phyloP scores from a whole-genome alignment of 2,113 vertebrate species.

The Triplophysa tibetana region DNA sequence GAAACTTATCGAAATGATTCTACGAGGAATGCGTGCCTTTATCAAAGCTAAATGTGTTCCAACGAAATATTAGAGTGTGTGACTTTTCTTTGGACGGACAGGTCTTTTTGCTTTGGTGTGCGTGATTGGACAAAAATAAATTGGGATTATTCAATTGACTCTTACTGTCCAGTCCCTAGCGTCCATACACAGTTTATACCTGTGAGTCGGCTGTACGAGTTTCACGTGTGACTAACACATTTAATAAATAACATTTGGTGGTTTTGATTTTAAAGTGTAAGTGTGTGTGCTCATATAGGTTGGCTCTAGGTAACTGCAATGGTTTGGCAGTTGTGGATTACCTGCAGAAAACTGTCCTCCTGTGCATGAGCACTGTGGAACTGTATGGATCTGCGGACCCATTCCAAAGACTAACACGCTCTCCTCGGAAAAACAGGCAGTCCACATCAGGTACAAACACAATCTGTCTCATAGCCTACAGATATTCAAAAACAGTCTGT shows the following conservation, averaged over 20 bases:
- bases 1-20: too few relatives aligned
- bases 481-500: conserved; percentile 2
- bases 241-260: background rate
- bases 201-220: background rate
- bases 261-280: conserved; percentile 28
- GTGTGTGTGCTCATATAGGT: conserved; percentile 68
- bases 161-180: too few relatives aligned
- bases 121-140: too few relatives aligned
- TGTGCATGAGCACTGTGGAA: conserved; percentile 91
- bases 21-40: too few relatives aligned
- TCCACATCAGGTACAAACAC: conserved; percentile 88
- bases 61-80: too few relatives aligned
- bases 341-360: conserved; percentile 89
- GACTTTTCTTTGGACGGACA: too few relatives aligned
- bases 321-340: conserved; percentile 94
- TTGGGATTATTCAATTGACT: too few relatives aligned
- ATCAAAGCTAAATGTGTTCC: too few relatives aligned
- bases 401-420: conserved; percentile 90
- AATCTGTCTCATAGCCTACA: conserved; percentile 27
- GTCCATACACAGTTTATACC: too few relatives aligned
- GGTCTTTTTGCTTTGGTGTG: too few relatives aligned
- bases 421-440: conserved; percentile 93
- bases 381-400: conserved; percentile 89
- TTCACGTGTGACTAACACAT: conserved; percentile 37
- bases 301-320: conserved; percentile 94